Percentiles rank a stretch among this genome's conserved stretches.
phyloP scores from a whole-genome alignment of 2,888 invertebrate species.

The Sepioteuthis lessoniana region DNA sequence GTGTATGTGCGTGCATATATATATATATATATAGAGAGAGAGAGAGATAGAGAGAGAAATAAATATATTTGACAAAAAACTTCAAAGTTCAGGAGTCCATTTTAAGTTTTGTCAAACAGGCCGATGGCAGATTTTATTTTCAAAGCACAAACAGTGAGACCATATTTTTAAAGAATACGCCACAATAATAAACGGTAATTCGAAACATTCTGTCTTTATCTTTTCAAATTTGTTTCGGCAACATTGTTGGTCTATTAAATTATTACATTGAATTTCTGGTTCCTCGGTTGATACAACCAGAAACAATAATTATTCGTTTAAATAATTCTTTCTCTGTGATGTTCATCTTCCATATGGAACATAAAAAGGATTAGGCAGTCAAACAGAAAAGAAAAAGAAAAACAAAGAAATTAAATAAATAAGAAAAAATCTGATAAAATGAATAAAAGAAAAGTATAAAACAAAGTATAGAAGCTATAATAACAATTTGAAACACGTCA shows the following conservation, averaged over 20 bases:
- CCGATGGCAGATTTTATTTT: too few relatives aligned
- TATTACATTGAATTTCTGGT: not conserved
- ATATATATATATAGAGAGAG: too few relatives aligned
- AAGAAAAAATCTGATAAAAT: too few relatives aligned
- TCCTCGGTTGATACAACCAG: not conserved
- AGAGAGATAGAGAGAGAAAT: too few relatives aligned
- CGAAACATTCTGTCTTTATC: not conserved
- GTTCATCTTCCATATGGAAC: not conserved
- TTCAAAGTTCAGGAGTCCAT: too few relatives aligned
- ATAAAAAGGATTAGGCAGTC: not conserved
- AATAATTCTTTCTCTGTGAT: not conserved
- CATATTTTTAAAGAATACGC: not conserved
- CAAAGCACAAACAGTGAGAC: too few relatives aligned
- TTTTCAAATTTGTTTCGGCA: not conserved
- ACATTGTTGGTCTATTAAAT: not conserved
- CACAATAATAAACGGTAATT: not conserved
- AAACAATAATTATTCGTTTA: not conserved
- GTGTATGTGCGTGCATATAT: too few relatives aligned
- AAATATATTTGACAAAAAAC: too few relatives aligned
- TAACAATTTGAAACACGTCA: not conserved
- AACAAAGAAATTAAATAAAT: not conserved
- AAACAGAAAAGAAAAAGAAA: not conserved
- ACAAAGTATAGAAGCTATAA: not conserved
- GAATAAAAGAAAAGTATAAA: not conserved
- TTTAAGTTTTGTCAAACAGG: too few relatives aligned